These are phyloP conservation scores for Palythoa grandiflora DNA, from an alignment of 92 coral and sea anemone genomes.

Conservation along the genomic window DNA sequence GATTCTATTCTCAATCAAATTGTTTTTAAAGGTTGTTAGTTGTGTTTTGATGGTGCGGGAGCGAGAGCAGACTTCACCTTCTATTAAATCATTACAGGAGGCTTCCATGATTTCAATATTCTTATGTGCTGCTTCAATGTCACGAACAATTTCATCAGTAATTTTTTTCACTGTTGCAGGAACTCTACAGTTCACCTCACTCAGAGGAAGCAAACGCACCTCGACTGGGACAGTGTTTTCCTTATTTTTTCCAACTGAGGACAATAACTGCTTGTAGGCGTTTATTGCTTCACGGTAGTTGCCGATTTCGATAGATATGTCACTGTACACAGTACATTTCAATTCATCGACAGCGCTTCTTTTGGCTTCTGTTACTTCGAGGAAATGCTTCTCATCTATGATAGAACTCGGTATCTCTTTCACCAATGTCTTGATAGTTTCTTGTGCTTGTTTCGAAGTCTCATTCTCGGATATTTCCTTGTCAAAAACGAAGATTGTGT, in stretches of 20 bases:
- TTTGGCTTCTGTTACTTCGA: constrained; percentile 33
- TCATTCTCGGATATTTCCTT: constrained; percentile 48
- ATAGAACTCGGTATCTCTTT: constrained; percentile 41
- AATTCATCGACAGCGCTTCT: constrained; percentile 42
- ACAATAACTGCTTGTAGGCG: constrained; percentile 54
- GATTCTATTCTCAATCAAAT: not conserved
- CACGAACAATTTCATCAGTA: constrained; percentile 34
- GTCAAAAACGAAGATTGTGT: constrained; percentile 57
- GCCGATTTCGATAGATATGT: constrained; percentile 30
- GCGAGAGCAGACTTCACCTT: constrained; percentile 29
- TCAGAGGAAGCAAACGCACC: constrained; percentile 38
- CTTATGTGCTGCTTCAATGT: constrained; percentile 27
- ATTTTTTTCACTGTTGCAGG: constrained; percentile 44
- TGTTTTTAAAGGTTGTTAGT: constrained; percentile 24
- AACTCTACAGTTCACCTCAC: constrained; percentile 36
- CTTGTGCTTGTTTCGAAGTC: constrained; percentile 43
- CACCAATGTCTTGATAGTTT: constrained; percentile 46
- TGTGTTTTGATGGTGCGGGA: constrained; percentile 45
- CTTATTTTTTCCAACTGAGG: constrained; percentile 54
- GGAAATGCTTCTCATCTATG: constrained; percentile 14
- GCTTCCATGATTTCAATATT: constrained; percentile 37
- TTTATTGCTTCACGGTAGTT: constrained; percentile 53
- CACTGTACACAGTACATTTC: constrained; percentile 54
- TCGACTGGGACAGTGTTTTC: constrained; percentile 45
- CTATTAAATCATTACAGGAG: constrained; percentile 47